Percentiles rank a stretch among this genome's conserved stretches.
phyloP scores from a whole-genome alignment of 2,888 invertebrate genomes.

The Ptychoptera contaminata region DNA sequence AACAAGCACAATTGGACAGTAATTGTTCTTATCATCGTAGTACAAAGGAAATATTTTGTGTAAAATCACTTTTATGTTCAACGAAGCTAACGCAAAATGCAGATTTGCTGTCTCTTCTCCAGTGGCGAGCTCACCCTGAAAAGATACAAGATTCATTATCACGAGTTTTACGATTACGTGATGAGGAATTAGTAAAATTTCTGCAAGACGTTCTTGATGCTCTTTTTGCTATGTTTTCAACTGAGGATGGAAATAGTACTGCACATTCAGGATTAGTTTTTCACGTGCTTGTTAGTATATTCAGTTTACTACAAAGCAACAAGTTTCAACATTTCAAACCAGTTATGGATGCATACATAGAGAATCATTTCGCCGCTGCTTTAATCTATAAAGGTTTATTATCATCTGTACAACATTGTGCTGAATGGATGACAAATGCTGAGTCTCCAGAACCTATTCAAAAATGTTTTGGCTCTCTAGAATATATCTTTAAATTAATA shows the following conservation, averaged over 20 bases:
- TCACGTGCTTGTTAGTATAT: slow-evolving; percentile 80
- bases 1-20: slow-evolving; percentile 32
- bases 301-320: slow-evolving; percentile 74
- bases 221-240: slow-evolving; percentile 82
- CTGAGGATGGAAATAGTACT: slow-evolving; percentile 81
- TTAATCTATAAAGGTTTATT: slow-evolving; percentile 83
- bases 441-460: slow-evolving; percentile 81
- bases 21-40: slow-evolving; percentile 54
- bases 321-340: slow-evolving; percentile 91
- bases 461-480: slow-evolving; percentile 77
- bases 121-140: slow-evolving; percentile 84
- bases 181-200: slow-evolving; percentile 88
- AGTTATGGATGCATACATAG: slow-evolving; percentile 86
- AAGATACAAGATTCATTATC: slow-evolving; percentile 73
- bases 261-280: slow-evolving; percentile 83
- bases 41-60: slow-evolving; percentile 66
- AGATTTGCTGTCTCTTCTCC: slow-evolving; percentile 72
- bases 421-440: slow-evolving; percentile 69
- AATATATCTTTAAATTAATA: slow-evolving; percentile 84
- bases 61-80: slow-evolving; percentile 76
- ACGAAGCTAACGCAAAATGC: slow-evolving; percentile 95
- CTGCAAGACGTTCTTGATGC: slow-evolving; percentile 88
- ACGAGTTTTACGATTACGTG: slow-evolving; percentile 63
- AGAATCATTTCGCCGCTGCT: slow-evolving; percentile 87
- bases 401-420: slow-evolving; percentile 79